Evolutionary conservation across 1,140 invertebrate genomes (phyloP).

Genomic region (Parasteatoda tepidariorum): DNA sequence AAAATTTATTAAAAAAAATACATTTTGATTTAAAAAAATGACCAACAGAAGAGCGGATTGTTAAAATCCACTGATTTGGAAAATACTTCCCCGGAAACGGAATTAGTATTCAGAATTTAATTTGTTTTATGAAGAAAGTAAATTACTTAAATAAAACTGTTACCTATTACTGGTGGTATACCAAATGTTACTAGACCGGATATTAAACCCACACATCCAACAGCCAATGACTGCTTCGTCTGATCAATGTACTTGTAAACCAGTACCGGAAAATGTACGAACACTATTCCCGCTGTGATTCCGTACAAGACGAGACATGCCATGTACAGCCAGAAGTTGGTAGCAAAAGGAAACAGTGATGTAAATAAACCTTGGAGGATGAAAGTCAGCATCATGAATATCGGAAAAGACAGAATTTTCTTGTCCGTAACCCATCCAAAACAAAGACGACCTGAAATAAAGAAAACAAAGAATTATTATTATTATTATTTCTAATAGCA

Average conservation of each 20-base stretch:
- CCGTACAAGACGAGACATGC: slow-evolving; percentile 14
- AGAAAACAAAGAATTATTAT: neutral
- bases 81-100: too few relatives aligned
- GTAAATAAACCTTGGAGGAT: slow-evolving; percentile 41
- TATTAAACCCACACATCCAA: slow-evolving; percentile 43
- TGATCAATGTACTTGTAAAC: slow-evolving; percentile 60
- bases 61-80: too few relatives aligned
- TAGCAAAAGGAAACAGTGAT: slow-evolving; percentile 13
- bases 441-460: slow-evolving; percentile 36
- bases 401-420: neutral
- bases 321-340: neutral
- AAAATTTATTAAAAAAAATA: too few relatives aligned
- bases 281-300: slow-evolving; percentile 21
- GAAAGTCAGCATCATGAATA: slow-evolving; percentile 38
- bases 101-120: too few relatives aligned
- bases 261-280: slow-evolving; percentile 62
- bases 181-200: slow-evolving; percentile 47
- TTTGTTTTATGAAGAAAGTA: too few relatives aligned
- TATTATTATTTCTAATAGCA: too few relatives aligned
- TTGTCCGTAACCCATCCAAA: slow-evolving; percentile 59
- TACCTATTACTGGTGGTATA: slow-evolving; percentile 60
- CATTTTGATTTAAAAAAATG: too few relatives aligned
- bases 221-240: slow-evolving; percentile 15
- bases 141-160: too few relatives aligned
- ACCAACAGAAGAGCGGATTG: too few relatives aligned